phyloP scores from a whole-genome alignment of 2,888 invertebrate genomes.

The Selenia dentaria region DNA sequence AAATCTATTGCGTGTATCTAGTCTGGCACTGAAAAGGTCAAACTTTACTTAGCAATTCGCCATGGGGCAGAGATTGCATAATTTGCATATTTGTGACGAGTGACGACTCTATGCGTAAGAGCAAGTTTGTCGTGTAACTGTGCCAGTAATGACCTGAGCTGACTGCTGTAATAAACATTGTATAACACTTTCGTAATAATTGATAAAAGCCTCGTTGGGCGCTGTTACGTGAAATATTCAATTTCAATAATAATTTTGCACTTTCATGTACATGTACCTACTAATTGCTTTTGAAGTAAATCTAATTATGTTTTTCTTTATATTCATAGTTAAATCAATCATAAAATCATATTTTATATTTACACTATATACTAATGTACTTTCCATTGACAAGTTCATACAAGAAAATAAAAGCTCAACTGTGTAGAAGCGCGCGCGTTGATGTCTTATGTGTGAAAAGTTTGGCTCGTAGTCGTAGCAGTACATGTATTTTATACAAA shows the following conservation, averaged over 20 bases:
- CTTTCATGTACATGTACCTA: not conserved
- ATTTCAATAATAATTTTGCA: slow-evolving; percentile 21
- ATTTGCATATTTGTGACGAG: slow-evolving; percentile 13
- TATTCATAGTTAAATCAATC: too few species aligned
- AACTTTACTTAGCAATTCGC: not conserved
- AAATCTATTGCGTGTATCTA: not conserved
- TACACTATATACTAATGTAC: too few species aligned
- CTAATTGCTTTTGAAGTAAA: not conserved
- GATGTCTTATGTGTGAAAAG: slow-evolving; percentile 50
- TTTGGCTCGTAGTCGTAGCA: too few species aligned
- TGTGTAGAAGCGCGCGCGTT: slow-evolving; percentile 49
- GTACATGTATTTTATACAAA: too few species aligned
- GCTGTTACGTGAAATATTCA: slow-evolving; percentile 23
- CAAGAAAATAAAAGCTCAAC: too few species aligned
- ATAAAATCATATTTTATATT: too few species aligned
- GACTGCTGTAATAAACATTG: slow-evolving; percentile 31
- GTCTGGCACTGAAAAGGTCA: not conserved
- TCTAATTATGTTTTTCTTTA: too few species aligned
- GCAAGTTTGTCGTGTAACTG: slow-evolving; percentile 22
- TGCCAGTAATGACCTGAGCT: slow-evolving; percentile 31
- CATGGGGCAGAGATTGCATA: slow-evolving; percentile 6
- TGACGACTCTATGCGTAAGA: slow-evolving; percentile 17
- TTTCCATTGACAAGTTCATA: too few species aligned
- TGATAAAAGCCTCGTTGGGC: slow-evolving; percentile 30
- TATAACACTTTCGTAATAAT: slow-evolving; percentile 45